Evolutionary conservation across 2,113 vertebrate species (phyloP).

Genomic region (Campylorhamphus procurvoides): DNA sequence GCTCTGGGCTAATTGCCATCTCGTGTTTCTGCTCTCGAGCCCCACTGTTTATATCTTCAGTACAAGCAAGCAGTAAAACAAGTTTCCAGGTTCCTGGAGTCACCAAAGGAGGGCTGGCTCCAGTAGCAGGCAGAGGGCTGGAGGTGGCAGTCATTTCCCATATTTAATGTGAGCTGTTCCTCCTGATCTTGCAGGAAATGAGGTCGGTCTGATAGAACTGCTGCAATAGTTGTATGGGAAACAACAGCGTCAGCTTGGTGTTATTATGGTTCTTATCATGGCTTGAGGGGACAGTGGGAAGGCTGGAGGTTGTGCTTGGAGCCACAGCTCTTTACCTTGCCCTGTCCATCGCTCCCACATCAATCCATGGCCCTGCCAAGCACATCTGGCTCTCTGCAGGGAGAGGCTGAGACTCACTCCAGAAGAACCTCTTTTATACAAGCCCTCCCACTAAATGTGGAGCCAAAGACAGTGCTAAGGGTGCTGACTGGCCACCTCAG

Average conservation of each 20-base stretch:
- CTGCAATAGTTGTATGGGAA: accelerated
- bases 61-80: constrained; percentile 36
- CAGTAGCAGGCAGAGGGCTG: constrained; percentile 59
- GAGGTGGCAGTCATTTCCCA: constrained; percentile 68
- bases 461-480: not conserved
- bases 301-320: not conserved
- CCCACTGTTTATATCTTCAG: constrained; percentile 31
- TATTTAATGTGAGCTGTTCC: not conserved
- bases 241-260: not conserved
- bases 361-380: not conserved
- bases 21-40: constrained; percentile 35
- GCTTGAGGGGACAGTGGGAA: accelerated
- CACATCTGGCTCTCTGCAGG: not conserved
- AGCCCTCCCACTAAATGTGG: not conserved
- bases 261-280: accelerated
- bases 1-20: constrained; percentile 66
- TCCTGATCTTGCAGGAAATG: accelerated
- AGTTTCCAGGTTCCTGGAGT: constrained; percentile 17
- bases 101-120: not conserved
- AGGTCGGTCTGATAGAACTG: not conserved
- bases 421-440: not conserved
- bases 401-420: not conserved
- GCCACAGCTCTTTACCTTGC: not conserved
- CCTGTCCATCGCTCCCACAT: not conserved
- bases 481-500: accelerated